Percentiles rank a stretch among this genome's conserved stretches.
phyloP scores from a whole-genome alignment of 2,888 invertebrate genomes.

The Gastracanthus pulcherrimus region DNA sequence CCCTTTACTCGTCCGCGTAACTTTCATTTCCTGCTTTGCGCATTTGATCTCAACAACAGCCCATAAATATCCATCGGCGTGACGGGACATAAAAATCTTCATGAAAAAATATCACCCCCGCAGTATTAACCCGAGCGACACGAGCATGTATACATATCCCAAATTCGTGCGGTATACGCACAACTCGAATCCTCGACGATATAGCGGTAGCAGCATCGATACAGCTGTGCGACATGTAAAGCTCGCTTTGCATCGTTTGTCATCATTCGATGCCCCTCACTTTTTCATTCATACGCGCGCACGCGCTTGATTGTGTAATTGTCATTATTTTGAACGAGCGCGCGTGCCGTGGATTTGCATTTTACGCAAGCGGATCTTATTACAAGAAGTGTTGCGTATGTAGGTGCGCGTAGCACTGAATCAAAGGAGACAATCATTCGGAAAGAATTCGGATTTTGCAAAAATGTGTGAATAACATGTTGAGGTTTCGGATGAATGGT shows the following conservation, averaged over 20 bases:
- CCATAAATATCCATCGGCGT: constrained; percentile 20
- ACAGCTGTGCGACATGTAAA: neutral
- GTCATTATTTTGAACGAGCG: constrained; percentile 1
- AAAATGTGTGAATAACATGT: neutral
- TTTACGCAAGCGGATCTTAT: constrained; percentile 32
- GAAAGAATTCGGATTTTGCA: neutral
- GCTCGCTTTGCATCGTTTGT: neutral
- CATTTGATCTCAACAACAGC: constrained; percentile 11
- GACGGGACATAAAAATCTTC: constrained; percentile 7
- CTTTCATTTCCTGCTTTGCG: too few species aligned
- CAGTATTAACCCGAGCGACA: neutral
- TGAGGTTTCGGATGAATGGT: too few species aligned
- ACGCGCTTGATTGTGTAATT: constrained; percentile 21
- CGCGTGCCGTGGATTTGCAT: constrained; percentile 34
- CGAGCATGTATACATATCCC: neutral
- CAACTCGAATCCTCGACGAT: neutral
- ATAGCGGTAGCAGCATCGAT: too few species aligned
- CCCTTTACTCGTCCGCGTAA: too few species aligned
- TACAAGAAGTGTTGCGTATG: neutral
- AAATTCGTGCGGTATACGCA: neutral
- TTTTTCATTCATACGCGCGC: neutral
- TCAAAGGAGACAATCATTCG: neutral
- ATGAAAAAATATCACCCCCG: neutral
- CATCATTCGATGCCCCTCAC: constrained; percentile 4
- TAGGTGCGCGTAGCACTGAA: neutral